Conservation (phyloP, 2,113 vertebrate genomes). For the Chaetops frenatus region DNA sequence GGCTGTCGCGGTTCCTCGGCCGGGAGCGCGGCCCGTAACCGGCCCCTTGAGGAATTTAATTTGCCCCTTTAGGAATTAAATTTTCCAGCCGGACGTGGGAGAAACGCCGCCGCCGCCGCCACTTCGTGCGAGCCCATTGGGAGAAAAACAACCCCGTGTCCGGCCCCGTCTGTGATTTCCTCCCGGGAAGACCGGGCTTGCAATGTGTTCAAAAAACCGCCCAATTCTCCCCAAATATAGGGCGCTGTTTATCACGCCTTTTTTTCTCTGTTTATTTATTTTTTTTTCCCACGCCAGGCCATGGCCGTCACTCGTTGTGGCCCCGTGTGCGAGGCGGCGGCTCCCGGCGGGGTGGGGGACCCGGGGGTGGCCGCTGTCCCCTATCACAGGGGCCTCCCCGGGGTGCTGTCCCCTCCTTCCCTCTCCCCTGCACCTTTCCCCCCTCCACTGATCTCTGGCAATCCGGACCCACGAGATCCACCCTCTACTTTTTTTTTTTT, state of each 20-base stretch:
- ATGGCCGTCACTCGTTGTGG: background rate
- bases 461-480: background rate
- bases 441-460: background rate
- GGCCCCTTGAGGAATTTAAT: background rate
- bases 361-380: background rate
- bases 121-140: background rate
- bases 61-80: background rate
- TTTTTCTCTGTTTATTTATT: background rate
- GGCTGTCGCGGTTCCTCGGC: background rate
- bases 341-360: background rate
- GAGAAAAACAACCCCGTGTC: conserved; percentile 14
- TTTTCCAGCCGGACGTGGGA: background rate
- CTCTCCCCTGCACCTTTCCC: background rate
- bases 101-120: background rate
- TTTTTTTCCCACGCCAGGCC: background rate
- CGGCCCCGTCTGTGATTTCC: conserved; percentile 19
- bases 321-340: background rate
- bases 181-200: background rate
- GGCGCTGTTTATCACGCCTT: background rate
- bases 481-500: background rate
- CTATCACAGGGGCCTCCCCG: background rate
- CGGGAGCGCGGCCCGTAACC: background rate
- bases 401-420: background rate
- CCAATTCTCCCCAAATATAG: background rate
- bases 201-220: background rate